Evolutionary conservation across 1,140 invertebrate genomes (phyloP).

Genomic region (Calliopsis andreniformis): DNA sequence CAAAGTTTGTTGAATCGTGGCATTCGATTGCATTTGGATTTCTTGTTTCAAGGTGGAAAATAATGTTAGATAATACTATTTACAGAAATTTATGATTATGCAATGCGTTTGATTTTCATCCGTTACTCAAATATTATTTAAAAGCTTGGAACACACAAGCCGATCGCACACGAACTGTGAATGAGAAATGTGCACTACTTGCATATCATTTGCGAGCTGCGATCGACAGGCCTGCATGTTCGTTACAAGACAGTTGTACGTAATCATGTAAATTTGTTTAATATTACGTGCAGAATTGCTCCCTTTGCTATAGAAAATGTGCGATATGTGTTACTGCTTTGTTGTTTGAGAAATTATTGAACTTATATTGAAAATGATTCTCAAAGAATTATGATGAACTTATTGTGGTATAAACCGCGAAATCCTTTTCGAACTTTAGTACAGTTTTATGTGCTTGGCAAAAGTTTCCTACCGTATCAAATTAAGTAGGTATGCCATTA

Average conservation of each 20-base stretch:
- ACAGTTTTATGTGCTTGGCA: background rate
- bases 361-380: background rate
- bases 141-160: slow-evolving; percentile 26
- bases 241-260: background rate
- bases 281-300: background rate
- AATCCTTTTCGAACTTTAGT: background rate
- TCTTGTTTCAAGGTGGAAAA: background rate
- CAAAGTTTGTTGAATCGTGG: too few species aligned
- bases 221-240: slow-evolving; percentile 27
- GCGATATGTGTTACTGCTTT: background rate
- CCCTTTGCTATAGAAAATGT: background rate
- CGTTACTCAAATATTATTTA: background rate
- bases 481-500: background rate
- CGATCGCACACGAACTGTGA: slow-evolving; percentile 10
- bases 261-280: background rate
- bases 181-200: slow-evolving; percentile 19
- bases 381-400: too few species aligned
- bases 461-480: background rate
- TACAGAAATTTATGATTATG: background rate
- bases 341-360: background rate
- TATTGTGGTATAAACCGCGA: background rate
- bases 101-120: background rate
- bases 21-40: background rate
- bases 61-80: background rate
- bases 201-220: slow-evolving; percentile 11